Conservation (phyloP, 2,797 vertebrate species). For the Carcharodon carcharias region DNA sequence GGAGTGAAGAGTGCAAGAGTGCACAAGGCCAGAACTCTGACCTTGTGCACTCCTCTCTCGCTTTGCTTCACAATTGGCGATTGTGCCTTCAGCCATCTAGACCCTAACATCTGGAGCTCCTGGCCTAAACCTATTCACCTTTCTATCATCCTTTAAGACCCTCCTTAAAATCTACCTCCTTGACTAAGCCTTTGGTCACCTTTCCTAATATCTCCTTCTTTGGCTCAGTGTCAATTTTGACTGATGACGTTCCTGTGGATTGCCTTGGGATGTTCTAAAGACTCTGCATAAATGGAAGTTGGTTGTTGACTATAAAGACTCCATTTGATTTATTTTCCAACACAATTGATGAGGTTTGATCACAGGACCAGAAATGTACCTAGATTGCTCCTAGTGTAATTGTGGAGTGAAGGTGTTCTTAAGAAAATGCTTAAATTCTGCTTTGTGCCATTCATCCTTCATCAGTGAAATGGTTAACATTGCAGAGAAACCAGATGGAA, state of each 20-base stretch:
- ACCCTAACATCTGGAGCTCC: not conserved
- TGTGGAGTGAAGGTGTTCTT: not conserved
- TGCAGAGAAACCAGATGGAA: not conserved
- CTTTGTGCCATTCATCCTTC: not conserved
- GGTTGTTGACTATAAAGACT: not conserved
- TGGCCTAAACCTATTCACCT: not conserved
- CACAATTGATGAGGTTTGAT: not conserved
- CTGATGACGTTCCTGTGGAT: not conserved
- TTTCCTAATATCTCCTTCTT: not conserved
- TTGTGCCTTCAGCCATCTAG: too few species aligned
- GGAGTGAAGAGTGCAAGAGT: too few species aligned
- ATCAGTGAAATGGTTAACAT: constrained; percentile 30
- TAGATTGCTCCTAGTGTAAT: not conserved
- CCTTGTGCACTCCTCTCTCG: not conserved
- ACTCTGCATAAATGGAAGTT: not conserved
- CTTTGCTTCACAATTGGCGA: not conserved
- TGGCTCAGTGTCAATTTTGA: not conserved
- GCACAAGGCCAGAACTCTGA: too few species aligned
- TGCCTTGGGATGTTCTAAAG: not conserved
- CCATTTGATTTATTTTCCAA: not conserved
- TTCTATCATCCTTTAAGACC: not conserved
- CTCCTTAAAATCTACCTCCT: too few species aligned
- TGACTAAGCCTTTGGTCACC: not conserved
- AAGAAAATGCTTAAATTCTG: not conserved
- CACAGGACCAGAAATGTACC: not conserved